Percentiles rank a stretch among this genome's conserved stretches.
Conservation (phyloP, 1,140 invertebrate genomes). For the Oreohelix idahoensis region DNA sequence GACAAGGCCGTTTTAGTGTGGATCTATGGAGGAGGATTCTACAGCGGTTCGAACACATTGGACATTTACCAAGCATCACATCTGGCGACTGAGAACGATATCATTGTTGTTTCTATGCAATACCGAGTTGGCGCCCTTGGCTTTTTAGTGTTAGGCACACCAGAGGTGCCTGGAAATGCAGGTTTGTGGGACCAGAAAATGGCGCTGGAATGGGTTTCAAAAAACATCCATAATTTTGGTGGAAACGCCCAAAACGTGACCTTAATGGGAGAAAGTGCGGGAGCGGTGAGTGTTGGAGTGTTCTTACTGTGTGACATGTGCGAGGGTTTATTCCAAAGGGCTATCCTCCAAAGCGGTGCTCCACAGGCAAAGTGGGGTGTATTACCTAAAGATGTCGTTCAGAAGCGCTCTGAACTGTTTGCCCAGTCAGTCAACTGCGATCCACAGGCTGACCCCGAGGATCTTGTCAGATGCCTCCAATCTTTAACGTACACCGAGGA, state of each 20-base stretch:
- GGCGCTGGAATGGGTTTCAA: slow-evolving; percentile 84
- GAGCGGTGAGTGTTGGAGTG: slow-evolving; percentile 92
- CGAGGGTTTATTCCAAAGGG: slow-evolving; percentile 88
- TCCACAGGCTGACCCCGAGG: slow-evolving; percentile 77
- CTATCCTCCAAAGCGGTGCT: slow-evolving; percentile 78
- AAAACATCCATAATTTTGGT: slow-evolving; percentile 94
- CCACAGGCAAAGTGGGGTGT: slow-evolving; percentile 92
- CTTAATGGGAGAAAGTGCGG: slow-evolving; percentile 95
- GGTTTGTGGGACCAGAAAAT: slow-evolving; percentile 95
- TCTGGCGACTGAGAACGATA: slow-evolving; percentile 83
- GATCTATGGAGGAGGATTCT: slow-evolving; percentile 98
- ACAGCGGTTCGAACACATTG: slow-evolving; percentile 91
- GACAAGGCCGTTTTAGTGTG: slow-evolving; percentile 95
- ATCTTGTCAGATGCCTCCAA: slow-evolving; percentile 86
- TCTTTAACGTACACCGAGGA: slow-evolving; percentile 78
- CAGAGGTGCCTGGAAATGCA: slow-evolving; percentile 94
- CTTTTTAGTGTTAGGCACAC: slow-evolving; percentile 91
- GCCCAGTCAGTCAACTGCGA: slow-evolving; percentile 53
- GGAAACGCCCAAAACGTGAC: slow-evolving; percentile 96
- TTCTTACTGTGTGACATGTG: slow-evolving; percentile 91
- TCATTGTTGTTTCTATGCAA: slow-evolving; percentile 95
- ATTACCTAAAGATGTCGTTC: slow-evolving; percentile 81
- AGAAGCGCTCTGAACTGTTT: slow-evolving; percentile 47
- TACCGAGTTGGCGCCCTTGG: slow-evolving; percentile 91
- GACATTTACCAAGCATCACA: slow-evolving; percentile 93